phyloP scores from a whole-genome alignment of 2,888 invertebrate genomes.

The Metalampra italica region DNA sequence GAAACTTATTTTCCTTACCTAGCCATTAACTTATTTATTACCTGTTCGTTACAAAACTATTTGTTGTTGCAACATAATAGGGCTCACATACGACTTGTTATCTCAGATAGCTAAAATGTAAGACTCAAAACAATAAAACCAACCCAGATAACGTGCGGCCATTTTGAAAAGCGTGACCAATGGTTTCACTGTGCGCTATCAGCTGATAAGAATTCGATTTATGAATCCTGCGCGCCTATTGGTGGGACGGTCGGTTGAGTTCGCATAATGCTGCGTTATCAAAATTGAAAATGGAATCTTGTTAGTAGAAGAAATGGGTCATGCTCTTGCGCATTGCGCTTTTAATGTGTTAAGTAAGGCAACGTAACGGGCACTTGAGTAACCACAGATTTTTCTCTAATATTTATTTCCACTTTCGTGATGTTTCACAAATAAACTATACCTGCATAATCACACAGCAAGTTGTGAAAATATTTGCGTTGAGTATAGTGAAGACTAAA shows the following conservation, averaged over 20 bases:
- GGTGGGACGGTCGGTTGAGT: conserved; percentile 41
- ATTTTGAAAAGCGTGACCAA: conserved; percentile 70
- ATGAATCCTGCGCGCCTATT: conserved; percentile 56
- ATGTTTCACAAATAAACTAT: no score
- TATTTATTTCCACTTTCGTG: no score
- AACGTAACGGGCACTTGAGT: neutral
- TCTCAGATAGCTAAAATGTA: conserved; percentile 50
- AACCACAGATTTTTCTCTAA: no score
- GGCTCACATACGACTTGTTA: conserved; percentile 38
- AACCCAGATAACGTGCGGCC: conserved; percentile 57
- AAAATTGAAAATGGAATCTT: conserved; percentile 55
- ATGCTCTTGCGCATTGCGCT: conserved; percentile 17
- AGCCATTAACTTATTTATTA: neutral
- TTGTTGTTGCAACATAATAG: neutral
- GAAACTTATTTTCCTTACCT: neutral
- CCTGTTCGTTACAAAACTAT: neutral
- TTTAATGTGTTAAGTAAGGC: conserved; percentile 29
- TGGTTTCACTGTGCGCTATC: conserved; percentile 55
- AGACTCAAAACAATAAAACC: conserved; percentile 48
- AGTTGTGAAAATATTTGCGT: no score
- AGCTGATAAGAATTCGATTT: conserved; percentile 71
- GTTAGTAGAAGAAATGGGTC: conserved; percentile 51
- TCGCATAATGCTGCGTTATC: conserved; percentile 36
- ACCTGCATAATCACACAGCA: no score
- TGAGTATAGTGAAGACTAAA: no score